Evolutionary conservation across 2,113 vertebrate genomes (phyloP).

Genomic region (human): GRCh38 chr6:138911001-138911500

Average conservation of each 20-base stretch:
- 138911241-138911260: neutral
- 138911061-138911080: neutral
- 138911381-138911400: conserved; percentile 4
- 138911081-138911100: neutral
- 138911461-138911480: neutral
- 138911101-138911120: neutral
- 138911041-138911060: neutral
- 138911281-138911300: conserved; percentile 85
- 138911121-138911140: neutral
- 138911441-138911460: neutral
- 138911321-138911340: conserved; percentile 93
- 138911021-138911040: neutral
- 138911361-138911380: conserved; percentile 90
- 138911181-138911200: neutral
- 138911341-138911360: conserved; percentile 88
- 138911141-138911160: neutral
- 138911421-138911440: neutral
- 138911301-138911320: conserved; percentile 92
- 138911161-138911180: neutral
- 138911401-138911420: neutral
- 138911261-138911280: conserved; percentile 85
- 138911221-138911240: neutral
- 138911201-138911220: conserved; percentile 14
- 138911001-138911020: neutral
- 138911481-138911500: neutral